These are phyloP conservation scores for Spizaetus ornatus DNA, from an alignment of 2,113 vertebrate genomes.

Conservation along the genomic window DNA sequence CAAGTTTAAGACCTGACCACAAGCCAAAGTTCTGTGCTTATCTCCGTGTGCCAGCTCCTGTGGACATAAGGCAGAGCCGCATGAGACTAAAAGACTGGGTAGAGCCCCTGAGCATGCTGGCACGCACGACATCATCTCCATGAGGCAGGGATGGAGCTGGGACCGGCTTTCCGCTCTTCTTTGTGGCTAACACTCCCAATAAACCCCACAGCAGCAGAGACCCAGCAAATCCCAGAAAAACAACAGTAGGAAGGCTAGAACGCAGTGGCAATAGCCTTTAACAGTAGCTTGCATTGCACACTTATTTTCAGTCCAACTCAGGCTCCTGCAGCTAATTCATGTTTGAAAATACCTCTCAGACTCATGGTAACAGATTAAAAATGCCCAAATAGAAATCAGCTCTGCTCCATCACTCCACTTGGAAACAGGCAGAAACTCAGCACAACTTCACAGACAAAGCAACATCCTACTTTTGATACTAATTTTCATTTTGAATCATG, in stretches of 20 bases:
- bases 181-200: background rate
- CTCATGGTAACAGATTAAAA: background rate
- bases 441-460: background rate
- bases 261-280: background rate
- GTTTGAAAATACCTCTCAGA: background rate
- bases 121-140: rapidly evolving
- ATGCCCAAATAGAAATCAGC: background rate
- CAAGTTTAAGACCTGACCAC: background rate
- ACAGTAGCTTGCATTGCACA: background rate
- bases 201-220: background rate
- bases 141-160: background rate
- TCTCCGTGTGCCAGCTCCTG: background rate
- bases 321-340: background rate
- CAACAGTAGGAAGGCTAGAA: background rate
- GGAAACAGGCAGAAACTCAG: background rate
- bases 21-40: background rate
- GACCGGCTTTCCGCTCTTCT: background rate
- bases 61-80: background rate
- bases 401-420: rapidly evolving
- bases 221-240: background rate
- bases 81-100: background rate
- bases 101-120: background rate
- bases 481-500: background rate
- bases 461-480: background rate
- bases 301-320: background rate